Evolutionary conservation across 2,888 invertebrate species (phyloP), one percentile per base, ranked within the genome.

Genomic region (Imbricaverruca yamaguchii): DNA sequence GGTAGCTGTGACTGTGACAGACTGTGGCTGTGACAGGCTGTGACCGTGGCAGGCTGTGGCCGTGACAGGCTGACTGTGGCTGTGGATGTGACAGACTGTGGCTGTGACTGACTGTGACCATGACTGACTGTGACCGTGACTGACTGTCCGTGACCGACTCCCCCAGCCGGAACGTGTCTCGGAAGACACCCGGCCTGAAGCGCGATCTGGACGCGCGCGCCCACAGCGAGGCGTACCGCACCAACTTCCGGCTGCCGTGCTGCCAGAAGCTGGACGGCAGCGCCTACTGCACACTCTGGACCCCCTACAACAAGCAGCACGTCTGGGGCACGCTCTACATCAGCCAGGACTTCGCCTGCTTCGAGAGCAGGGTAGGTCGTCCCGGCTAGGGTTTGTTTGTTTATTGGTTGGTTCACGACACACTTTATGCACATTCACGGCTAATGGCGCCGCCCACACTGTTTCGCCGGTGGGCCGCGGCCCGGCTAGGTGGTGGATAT

Each of bases 271-370:
- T 99, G 82, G 98, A 99, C 88, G 98, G 98, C 0, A 93, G 93
- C 78, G 94, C 95, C 81, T 94, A 95, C 86, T 95, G 96, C 86
- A 92, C 94, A 15, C 88, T 99, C 81, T 96, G 96, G 93, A 97
- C 98, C 2, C 97, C 98, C 0, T 98, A 95, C 87, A 94, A 96
- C 86, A 97, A 97, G 87, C 92, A 92, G 84, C 93, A 94, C 86
- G 93, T 94, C 82, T 91, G 92, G 89, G 98, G 98, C 23, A 91
- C 93, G 84, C 89, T 99, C 85, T 98, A 93, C 87, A 89, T 99
- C 80, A 98, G 98, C 0, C 93, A 94, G 86, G 96, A 95, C 89
- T 99, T 96, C 87, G 91, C 98, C 85, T 98, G 98, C 87, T 99
- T 98, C 87, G 94, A 94, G 86, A 98, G 98, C 88, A 91, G 94